Evolutionary conservation across 2,888 invertebrate genomes (phyloP).

Genomic region (Dicranocentrus wangi): DNA sequence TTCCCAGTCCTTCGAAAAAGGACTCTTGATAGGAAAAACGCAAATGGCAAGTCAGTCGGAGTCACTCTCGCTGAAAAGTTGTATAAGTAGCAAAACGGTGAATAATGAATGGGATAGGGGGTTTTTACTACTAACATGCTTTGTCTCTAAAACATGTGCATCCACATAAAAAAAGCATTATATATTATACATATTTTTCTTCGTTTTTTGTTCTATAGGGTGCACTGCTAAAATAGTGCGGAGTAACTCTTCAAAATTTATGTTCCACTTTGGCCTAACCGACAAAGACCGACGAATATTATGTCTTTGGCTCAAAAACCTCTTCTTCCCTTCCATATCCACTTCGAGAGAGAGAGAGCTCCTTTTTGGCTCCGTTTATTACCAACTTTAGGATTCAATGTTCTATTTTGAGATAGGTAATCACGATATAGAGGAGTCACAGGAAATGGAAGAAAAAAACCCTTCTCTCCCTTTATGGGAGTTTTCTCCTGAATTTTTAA

Average conservation of each 20-base stretch:
- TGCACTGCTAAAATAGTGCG: background rate
- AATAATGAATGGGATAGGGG: slow-evolving; percentile 36
- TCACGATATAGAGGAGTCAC: background rate
- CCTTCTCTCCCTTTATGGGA: background rate
- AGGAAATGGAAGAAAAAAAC: background rate
- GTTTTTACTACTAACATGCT: background rate
- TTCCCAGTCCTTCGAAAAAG: no score
- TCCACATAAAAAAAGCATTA: no score
- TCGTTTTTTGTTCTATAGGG: no score
- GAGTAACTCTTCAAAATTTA: slow-evolving; percentile 44
- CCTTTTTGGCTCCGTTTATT: no score
- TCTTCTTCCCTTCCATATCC: no score
- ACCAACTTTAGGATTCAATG: no score
- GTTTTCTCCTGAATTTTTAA: background rate
- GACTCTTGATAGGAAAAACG: no score
- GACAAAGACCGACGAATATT: slow-evolving; percentile 44
- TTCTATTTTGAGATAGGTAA: background rate
- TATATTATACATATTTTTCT: no score
- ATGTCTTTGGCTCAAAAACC: background rate
- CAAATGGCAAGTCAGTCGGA: background rate
- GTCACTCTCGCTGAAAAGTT: slow-evolving; percentile 42
- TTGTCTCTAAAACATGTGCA: no score
- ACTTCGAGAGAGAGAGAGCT: no score
- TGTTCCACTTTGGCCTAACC: slow-evolving; percentile 38
- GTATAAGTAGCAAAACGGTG: slow-evolving; percentile 24